Evolutionary conservation across 2,888 invertebrate species (phyloP), one percentile per base, ranked within the genome.

Genomic region (Torymus tubicola): DNA sequence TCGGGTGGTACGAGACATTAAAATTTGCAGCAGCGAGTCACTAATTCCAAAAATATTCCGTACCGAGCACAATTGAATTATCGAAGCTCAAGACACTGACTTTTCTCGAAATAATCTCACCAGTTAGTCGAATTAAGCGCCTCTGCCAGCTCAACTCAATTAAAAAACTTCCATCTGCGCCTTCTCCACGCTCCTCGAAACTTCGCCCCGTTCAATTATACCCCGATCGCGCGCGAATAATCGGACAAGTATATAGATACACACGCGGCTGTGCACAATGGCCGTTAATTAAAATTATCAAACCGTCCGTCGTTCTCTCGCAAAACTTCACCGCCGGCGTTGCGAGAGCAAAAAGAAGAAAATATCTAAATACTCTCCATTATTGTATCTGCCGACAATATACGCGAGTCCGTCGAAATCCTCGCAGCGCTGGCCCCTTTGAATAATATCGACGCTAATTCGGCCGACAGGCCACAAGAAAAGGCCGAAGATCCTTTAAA

Each of bases 371-470:
- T 72, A 63, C 61, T 61, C n/a, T 63, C 42, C 42, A 42, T 42
- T 42, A 42, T 42, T 42, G 42, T 42, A 8, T 8, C 42, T 8
- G 8, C 42, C 8, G 5, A 42, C 42, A 42, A 42, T 42, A 42
- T 42, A 8, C 42, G 42, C 42, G 42, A 42, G 10, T 8, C 8
- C 42, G 8, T 5, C 3, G 31, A 42, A 42, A 42, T 42, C 42
- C 42, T 31, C 31, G 5, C 42, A 8, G 0, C 42, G 21, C 31
- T 50, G 68, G 52, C 24, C 57, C 57, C 57, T 77, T 57, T 63
- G 72, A 63, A 69, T 50, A 77, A 70, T 24, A 70, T 64, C 57
- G 55, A 18, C 31, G 24, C 77, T 78, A 78, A 78, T 78, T 65
- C 71, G 16, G 14, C 50, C 10, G 42, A 72, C 42, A 64, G 52